A percentile compares a stretch with the other conserved stretches of the same genome.
phyloP scores from a whole-genome alignment of 2,797 vertebrate genomes.

The Poeciliopsis paucimaculata region DNA sequence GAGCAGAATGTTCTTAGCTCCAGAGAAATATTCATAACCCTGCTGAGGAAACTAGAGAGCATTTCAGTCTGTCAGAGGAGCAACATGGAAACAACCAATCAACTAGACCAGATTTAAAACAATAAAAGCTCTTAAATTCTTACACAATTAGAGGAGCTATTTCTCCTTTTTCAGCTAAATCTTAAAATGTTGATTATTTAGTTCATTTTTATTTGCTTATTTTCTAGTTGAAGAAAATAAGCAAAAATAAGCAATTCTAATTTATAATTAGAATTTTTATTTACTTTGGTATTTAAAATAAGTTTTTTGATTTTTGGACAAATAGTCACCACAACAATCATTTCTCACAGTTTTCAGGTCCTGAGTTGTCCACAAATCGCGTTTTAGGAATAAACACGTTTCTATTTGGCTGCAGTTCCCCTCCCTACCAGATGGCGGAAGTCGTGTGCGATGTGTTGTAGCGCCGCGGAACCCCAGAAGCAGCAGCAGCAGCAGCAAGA shows the following conservation, averaged over 20 bases:
- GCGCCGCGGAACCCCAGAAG: neutral
- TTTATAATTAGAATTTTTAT: too few relatives aligned
- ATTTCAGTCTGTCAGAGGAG: neutral
- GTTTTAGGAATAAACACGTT: neutral
- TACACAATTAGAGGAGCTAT: neutral
- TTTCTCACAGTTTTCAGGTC: neutral
- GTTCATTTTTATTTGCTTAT: too few relatives aligned
- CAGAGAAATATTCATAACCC: neutral
- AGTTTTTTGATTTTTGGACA: too few relatives aligned
- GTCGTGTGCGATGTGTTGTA: neutral
- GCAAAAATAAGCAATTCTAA: too few relatives aligned
- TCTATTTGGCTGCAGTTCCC: neutral
- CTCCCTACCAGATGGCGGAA: neutral
- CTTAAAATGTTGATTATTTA: too few relatives aligned
- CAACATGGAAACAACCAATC: neutral
- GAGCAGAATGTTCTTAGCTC: neutral
- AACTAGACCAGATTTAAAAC: neutral
- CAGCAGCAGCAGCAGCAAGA: slow-evolving; percentile 48
- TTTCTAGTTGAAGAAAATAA: too few relatives aligned
- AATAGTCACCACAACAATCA: neutral
- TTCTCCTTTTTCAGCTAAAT: too few relatives aligned
- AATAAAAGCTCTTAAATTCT: neutral
- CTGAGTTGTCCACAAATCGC: neutral
- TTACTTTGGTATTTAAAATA: too few relatives aligned
- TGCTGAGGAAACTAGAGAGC: neutral